Percentiles rank a stretch among this genome's conserved stretches.
These are phyloP conservation scores for Palythoa caribaeorum DNA, from an alignment of 92 coral and sea anemone species.

Conservation along the genomic window DNA sequence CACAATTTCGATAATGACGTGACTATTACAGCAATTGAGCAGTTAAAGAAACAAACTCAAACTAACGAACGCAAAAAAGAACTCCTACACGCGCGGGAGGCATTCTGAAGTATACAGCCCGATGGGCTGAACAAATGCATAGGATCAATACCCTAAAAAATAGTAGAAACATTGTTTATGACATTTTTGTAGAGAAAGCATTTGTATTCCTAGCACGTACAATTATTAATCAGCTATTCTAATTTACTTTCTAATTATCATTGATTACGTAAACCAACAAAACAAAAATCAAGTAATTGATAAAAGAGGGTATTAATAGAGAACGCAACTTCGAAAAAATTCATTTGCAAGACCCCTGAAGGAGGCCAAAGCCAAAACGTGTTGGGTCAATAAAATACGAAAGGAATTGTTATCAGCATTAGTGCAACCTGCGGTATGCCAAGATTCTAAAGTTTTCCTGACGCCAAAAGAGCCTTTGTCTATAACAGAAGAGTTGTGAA, in stretches of 20 bases:
- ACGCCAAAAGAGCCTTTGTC: too few species aligned
- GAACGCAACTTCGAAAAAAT: neutral
- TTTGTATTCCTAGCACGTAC: neutral
- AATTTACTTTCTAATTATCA: neutral
- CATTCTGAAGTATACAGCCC: neutral
- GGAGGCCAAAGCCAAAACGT: too few species aligned
- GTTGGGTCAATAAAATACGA: too few species aligned
- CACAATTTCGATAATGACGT: constrained; percentile 3
- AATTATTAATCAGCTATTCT: neutral
- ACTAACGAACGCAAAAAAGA: neutral
- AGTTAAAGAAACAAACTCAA: neutral
- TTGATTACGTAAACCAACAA: neutral
- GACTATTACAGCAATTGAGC: neutral
- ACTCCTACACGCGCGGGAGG: neutral
- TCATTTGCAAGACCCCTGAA: too few species aligned
- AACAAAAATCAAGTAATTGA: too few species aligned
- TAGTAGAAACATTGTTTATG: neutral
- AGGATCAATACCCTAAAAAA: neutral
- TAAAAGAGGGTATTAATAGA: too few species aligned
- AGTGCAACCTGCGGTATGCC: too few species aligned
- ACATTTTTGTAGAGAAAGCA: neutral
- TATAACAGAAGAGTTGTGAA: too few species aligned
- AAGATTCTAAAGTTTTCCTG: too few species aligned
- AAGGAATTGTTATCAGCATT: too few species aligned
- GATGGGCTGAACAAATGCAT: neutral